phyloP scores from a whole-genome alignment of 2,797 vertebrate genomes.

The Acridotheres tristis region DNA sequence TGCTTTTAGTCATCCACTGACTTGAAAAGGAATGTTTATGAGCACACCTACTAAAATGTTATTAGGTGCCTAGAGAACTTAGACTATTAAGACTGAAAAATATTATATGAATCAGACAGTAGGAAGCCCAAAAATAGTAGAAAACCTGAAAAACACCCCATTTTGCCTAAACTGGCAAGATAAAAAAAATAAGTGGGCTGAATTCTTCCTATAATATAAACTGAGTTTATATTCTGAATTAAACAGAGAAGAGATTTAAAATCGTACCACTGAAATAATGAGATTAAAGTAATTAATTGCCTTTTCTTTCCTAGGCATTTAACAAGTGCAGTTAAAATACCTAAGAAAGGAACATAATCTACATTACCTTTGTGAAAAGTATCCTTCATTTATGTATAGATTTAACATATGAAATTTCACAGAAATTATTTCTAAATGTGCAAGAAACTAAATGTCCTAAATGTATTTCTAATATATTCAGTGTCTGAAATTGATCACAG shows the following conservation, averaged over 20 bases:
- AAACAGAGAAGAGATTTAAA: neutral
- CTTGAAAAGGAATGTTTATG: slow-evolving; percentile 1
- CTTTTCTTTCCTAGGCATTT: neutral
- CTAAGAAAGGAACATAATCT: neutral
- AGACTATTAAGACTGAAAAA: neutral
- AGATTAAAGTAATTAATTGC: neutral
- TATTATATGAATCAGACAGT: neutral
- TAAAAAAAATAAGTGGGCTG: neutral
- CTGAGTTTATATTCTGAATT: neutral
- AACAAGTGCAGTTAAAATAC: neutral
- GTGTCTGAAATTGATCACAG: neutral
- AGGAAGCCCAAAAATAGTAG: neutral
- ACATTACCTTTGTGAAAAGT: neutral
- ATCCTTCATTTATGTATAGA: neutral
- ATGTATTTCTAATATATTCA: neutral
- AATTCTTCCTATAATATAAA: neutral
- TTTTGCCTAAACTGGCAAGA: neutral
- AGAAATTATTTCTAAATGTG: neutral
- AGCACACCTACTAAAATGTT: neutral
- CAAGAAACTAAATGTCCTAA: neutral
- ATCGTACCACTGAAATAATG: neutral
- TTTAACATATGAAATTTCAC: neutral
- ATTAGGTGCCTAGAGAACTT: neutral
- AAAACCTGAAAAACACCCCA: neutral
- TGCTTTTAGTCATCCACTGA: neutral